These are phyloP conservation scores for Cherax destructor DNA, from an alignment of 1,140 invertebrate species.

Conservation along the genomic window DNA sequence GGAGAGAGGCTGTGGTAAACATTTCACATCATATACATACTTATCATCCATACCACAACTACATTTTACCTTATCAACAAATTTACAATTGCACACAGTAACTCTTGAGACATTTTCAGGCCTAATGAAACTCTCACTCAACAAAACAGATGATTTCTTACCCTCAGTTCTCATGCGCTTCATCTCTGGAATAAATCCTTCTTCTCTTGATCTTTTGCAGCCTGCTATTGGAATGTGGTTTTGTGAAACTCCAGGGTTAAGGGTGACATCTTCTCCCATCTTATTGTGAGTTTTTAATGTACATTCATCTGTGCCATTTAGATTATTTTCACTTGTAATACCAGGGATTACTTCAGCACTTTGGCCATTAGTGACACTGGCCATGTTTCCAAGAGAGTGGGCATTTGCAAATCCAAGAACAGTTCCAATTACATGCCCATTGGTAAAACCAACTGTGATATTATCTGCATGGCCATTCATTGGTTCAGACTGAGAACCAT, in stretches of 20 bases:
- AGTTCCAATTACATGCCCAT: slow-evolving; percentile 41
- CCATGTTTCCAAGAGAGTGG: not conserved
- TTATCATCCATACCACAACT: not conserved
- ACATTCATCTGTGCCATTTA: not conserved
- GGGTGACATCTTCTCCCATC: slow-evolving; percentile 45
- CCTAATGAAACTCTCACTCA: not conserved
- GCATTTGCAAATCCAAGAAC: slow-evolving; percentile 35
- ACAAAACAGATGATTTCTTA: slow-evolving; percentile 46
- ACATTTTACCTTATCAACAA: not conserved
- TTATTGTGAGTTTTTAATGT: not conserved
- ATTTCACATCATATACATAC: not conserved
- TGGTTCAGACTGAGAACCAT: slow-evolving; percentile 10
- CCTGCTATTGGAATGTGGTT: slow-evolving; percentile 55
- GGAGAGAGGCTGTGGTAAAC: not conserved
- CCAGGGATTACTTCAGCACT: not conserved
- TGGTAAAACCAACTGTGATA: slow-evolving; percentile 25
- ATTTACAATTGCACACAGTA: not conserved
- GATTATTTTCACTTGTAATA: slow-evolving; percentile 1
- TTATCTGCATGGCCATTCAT: slow-evolving; percentile 12
- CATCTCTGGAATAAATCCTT: slow-evolving; percentile 52
- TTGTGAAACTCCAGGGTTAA: slow-evolving; percentile 49
- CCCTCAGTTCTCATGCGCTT: slow-evolving; percentile 61
- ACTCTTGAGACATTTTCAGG: not conserved
- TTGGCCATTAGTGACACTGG: not conserved
- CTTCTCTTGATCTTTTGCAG: slow-evolving; percentile 59